Conservation (phyloP, 2,113 vertebrate species). For the Channa maculata region DNA sequence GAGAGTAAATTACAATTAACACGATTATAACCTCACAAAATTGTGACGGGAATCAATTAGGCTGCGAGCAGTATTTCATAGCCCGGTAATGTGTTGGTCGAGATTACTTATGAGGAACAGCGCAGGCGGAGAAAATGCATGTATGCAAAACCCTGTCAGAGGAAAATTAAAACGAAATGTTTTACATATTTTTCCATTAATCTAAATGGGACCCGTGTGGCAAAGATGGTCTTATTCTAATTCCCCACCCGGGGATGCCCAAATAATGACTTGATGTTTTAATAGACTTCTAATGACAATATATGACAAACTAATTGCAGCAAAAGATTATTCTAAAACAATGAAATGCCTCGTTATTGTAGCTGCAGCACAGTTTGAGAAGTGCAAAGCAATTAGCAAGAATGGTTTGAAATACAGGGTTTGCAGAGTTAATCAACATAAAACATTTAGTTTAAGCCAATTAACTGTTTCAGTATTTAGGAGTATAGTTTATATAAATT, state of each 20-base stretch:
- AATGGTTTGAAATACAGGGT: slow-evolving; percentile 39
- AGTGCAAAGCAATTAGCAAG: slow-evolving; percentile 57
- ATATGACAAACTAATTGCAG: slow-evolving; percentile 87
- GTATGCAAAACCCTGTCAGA: slow-evolving; percentile 86
- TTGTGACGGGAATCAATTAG: slow-evolving; percentile 96
- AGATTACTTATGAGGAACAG: slow-evolving; percentile 89
- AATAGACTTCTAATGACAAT: slow-evolving; percentile 88
- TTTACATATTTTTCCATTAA: slow-evolving; percentile 96
- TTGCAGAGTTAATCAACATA: slow-evolving; percentile 36
- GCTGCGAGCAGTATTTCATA: slow-evolving; percentile 84
- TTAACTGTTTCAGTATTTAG: slow-evolving; percentile 63
- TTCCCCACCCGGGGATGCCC: slow-evolving; percentile 85
- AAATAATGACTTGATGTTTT: slow-evolving; percentile 94
- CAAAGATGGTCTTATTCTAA: slow-evolving; percentile 91
- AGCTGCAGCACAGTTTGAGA: slow-evolving; percentile 70
- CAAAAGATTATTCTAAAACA: slow-evolving; percentile 80
- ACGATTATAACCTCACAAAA: slow-evolving; percentile 92
- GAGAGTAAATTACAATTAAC: slow-evolving; percentile 92
- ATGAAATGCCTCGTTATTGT: slow-evolving; percentile 82
- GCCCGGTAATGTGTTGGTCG: slow-evolving; percentile 78
- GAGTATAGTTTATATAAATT: slow-evolving; percentile 32
- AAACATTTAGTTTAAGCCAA: slow-evolving; percentile 48
- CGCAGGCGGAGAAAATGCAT: slow-evolving; percentile 79
- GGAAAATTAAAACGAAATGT: slow-evolving; percentile 89
- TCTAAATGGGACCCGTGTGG: slow-evolving; percentile 91